A percentile compares a stretch with the other conserved stretches of the same genome.
Evolutionary conservation across 2,113 vertebrate genomes (phyloP).

Genomic region (Tyto alba): DNA sequence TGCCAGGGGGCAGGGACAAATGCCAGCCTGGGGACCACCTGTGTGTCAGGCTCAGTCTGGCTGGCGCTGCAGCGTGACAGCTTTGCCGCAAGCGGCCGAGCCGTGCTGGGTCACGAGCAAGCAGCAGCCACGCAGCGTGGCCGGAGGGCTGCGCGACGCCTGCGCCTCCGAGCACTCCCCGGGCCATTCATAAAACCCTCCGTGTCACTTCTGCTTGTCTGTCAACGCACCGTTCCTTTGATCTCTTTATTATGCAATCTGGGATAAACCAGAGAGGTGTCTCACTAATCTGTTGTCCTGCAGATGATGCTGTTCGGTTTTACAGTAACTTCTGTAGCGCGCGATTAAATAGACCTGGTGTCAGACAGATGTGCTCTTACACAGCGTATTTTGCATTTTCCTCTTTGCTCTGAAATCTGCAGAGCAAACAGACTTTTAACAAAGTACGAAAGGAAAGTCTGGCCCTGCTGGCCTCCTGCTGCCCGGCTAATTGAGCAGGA

Average conservation of each 20-base stretch:
- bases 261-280: not conserved
- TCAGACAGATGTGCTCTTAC: not conserved
- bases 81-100: not conserved
- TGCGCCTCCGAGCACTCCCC: not conserved
- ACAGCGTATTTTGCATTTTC: not conserved
- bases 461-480: not conserved
- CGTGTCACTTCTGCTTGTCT: fast-evolving
- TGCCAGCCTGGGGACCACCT: not conserved
- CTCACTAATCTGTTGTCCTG: not conserved
- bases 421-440: not conserved
- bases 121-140: not conserved
- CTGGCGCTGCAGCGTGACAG: fast-evolving
- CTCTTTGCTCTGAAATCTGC: not conserved
- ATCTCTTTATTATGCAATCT: not conserved
- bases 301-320: not conserved
- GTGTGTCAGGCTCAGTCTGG: fast-evolving
- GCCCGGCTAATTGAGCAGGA: not conserved
- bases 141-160: not conserved
- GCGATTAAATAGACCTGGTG: not conserved
- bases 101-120: not conserved
- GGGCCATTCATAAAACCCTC: not conserved
- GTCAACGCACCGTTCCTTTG: not conserved
- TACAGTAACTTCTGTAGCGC: not conserved
- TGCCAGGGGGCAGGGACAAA: not conserved
- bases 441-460: not conserved